Percentiles rank a stretch among this genome's conserved stretches.
These are phyloP conservation scores for Tetrao urogallus DNA, from an alignment of 2,113 vertebrate species.

Conservation along the genomic window DNA sequence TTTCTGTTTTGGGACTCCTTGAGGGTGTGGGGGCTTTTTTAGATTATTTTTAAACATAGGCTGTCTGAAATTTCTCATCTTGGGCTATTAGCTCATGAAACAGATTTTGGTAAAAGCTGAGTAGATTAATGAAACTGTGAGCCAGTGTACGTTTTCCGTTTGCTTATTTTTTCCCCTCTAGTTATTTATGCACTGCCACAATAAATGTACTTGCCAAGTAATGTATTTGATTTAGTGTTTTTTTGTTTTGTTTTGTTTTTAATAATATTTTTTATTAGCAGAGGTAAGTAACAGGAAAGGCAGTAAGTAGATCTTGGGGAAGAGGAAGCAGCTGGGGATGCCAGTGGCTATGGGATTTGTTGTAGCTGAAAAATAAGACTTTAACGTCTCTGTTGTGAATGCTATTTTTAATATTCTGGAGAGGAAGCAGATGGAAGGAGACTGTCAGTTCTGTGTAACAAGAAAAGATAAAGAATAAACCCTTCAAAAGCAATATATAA, in stretches of 20 bases:
- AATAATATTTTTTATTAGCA: not conserved
- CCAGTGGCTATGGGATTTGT: constrained; percentile 1
- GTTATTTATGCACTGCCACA: not conserved
- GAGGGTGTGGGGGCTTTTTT: not conserved
- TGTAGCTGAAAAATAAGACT: constrained; percentile 18
- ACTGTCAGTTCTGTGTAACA: not conserved
- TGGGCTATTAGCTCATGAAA: not conserved
- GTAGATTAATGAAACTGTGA: not conserved
- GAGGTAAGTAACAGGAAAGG: constrained; percentile 29
- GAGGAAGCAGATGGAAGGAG: constrained; percentile 34
- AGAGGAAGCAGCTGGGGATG: constrained; percentile 44
- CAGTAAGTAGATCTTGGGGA: not conserved
- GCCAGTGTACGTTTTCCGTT: not conserved
- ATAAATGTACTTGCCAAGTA: not conserved
- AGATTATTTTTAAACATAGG: not conserved
- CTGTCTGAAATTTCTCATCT: not conserved
- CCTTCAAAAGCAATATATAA: not conserved
- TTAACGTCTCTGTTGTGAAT: not conserved
- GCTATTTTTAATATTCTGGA: constrained; percentile 34
- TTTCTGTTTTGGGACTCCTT: not conserved
- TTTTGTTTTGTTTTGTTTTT: not conserved
- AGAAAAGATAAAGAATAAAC: not conserved
- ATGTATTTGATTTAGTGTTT: not conserved
- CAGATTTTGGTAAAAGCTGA: not conserved
- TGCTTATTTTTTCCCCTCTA: not conserved